Conservation (phyloP, 2,113 vertebrate species). For the Ahaetulla prasina region DNA sequence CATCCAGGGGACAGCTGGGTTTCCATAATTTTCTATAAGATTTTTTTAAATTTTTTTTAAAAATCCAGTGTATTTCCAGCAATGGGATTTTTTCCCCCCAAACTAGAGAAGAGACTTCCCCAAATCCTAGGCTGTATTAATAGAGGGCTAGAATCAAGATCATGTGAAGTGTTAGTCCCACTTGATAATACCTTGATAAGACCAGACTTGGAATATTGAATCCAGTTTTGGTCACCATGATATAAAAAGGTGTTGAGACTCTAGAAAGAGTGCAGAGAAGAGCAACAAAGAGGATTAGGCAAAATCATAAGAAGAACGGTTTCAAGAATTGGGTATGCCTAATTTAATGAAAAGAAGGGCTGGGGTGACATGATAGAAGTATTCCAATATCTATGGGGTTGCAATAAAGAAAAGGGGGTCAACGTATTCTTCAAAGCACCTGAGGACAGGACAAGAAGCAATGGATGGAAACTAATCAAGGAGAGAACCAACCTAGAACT, state of each 20-base stretch:
- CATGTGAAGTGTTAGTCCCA: not conserved
- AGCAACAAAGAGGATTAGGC: not conserved
- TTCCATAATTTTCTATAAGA: not conserved
- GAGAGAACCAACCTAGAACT: not conserved
- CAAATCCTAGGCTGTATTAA: not conserved
- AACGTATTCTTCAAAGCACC: not conserved
- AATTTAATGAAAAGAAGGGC: not conserved
- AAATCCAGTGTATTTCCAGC: not conserved
- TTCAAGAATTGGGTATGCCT: not conserved
- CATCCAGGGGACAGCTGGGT: not conserved
- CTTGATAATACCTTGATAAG: not conserved
- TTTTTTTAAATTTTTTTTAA: too few relatives aligned
- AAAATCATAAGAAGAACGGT: not conserved
- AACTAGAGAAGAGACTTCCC: not conserved
- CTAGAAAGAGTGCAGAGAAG: not conserved
- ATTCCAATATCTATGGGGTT: not conserved
- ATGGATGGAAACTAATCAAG: not conserved
- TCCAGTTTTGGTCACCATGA: not conserved
- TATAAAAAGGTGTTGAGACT: not conserved
- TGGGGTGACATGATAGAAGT: not conserved
- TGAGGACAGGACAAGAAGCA: not conserved
- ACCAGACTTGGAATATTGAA: not conserved
- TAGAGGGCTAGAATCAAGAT: not conserved
- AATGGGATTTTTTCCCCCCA: not conserved
- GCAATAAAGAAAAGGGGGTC: not conserved